Conservation (phyloP, 2,113 vertebrate species). For the Anoura caudifer region DNA sequence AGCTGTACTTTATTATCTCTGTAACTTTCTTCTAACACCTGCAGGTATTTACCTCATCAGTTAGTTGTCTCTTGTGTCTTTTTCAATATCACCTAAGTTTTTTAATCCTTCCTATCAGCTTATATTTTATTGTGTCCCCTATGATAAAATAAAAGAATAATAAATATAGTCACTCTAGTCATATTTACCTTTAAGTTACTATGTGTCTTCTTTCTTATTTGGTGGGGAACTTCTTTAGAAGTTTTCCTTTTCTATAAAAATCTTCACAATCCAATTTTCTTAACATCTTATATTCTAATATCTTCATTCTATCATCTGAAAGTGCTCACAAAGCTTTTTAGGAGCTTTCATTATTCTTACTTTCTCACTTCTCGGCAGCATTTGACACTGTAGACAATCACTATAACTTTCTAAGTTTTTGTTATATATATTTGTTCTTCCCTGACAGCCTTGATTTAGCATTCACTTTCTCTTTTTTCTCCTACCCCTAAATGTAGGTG, state of each 20-base stretch:
- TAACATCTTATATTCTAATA: conserved; percentile 1
- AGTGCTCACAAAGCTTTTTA: conserved; percentile 14
- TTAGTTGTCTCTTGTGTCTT: neutral
- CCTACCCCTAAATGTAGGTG: neutral
- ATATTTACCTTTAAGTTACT: neutral
- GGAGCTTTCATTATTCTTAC: conserved; percentile 27
- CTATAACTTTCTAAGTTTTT: conserved; percentile 45
- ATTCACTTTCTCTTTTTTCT: neutral
- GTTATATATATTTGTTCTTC: conserved; percentile 46
- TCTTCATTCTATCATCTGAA: conserved; percentile 19
- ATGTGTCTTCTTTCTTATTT: neutral
- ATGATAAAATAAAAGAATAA: neutral
- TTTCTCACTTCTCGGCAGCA: neutral
- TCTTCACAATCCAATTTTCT: conserved; percentile 39
- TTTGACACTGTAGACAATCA: conserved; percentile 59
- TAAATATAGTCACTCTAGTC: neutral
- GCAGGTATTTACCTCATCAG: neutral
- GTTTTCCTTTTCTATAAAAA: neutral
- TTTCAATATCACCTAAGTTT: neutral
- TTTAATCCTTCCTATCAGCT: neutral
- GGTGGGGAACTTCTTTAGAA: neutral
- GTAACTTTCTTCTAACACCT: neutral
- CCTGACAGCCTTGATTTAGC: conserved; percentile 51
- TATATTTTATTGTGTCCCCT: neutral
- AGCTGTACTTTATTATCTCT: neutral